Evolutionary conservation across 2,113 vertebrate genomes (phyloP).

Genomic region (Salminus brasiliensis): DNA sequence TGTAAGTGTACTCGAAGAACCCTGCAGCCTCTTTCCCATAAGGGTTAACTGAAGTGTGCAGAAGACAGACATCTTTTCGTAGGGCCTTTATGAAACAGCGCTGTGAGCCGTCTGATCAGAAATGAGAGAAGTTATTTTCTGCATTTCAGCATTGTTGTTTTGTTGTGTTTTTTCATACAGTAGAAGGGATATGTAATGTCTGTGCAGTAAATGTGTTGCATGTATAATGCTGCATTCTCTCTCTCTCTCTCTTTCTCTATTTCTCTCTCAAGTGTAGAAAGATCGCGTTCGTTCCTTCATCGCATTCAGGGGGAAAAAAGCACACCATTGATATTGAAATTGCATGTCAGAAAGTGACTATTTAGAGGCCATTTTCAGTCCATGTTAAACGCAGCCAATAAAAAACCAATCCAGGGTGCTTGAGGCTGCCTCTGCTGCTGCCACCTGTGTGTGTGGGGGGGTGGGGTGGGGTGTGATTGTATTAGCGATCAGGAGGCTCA

Average conservation of each 20-base stretch:
- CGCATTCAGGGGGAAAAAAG: slow-evolving; percentile 1
- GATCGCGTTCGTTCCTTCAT: not conserved
- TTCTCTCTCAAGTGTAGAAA: not conserved
- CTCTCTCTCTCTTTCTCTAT: not conserved
- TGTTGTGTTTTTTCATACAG: too few species aligned
- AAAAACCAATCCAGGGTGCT: slow-evolving; percentile 32
- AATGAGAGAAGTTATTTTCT: not conserved
- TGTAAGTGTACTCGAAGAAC: not conserved
- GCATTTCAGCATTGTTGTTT: not conserved
- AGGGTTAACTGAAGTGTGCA: not conserved
- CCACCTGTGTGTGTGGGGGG: not conserved
- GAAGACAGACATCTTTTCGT: not conserved
- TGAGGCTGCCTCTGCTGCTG: not conserved
- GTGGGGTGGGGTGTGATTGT: slow-evolving; percentile 5
- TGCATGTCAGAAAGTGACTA: slow-evolving; percentile 36
- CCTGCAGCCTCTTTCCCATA: not conserved
- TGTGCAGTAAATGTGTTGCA: not conserved
- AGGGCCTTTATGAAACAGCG: not conserved
- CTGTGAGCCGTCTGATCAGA: not conserved
- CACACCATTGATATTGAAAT: slow-evolving; percentile 45
- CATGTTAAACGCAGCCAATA: slow-evolving; percentile 29
- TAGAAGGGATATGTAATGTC: not conserved
- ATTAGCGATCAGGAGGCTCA: slow-evolving; percentile 70
- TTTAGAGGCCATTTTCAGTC: slow-evolving; percentile 32
- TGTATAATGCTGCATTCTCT: not conserved